A percentile compares a stretch with the other conserved stretches of the same genome.
Conservation (phyloP, 2,888 invertebrate species). For the Steinernema scapterisci region DNA sequence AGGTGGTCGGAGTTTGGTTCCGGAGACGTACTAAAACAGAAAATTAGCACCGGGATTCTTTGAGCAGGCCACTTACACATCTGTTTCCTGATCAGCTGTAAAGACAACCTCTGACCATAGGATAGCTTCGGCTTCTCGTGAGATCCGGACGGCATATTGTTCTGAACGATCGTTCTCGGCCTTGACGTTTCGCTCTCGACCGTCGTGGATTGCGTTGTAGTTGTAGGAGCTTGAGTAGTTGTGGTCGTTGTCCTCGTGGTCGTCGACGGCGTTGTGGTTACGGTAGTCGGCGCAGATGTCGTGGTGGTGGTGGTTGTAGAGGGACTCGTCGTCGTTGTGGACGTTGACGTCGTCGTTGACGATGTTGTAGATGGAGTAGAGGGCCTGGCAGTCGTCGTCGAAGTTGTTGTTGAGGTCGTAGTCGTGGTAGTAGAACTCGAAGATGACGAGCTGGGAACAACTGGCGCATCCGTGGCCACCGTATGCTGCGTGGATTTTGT, state of each 20-base stretch:
- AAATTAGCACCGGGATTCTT: background rate
- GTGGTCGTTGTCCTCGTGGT: constrained; percentile 18
- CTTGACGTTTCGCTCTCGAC: background rate
- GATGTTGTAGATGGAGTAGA: constrained; percentile 32
- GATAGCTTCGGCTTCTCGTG: constrained; percentile 2
- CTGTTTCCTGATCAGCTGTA: constrained; percentile 15
- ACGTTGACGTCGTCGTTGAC: constrained; percentile 35
- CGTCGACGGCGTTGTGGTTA: constrained; percentile 34
- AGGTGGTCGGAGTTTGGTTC: background rate
- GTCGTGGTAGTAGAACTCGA: constrained; percentile 27
- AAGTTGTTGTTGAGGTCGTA: constrained; percentile 32
- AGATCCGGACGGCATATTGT: background rate
- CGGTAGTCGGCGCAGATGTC: constrained; percentile 23
- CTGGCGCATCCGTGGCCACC: too few species aligned
- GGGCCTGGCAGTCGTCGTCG: constrained; percentile 22
- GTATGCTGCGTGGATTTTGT: background rate
- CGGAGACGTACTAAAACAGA: background rate
- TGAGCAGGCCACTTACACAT: background rate
- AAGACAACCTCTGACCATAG: background rate
- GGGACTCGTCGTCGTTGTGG: constrained; percentile 29
- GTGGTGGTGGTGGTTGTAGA: constrained; percentile 38
- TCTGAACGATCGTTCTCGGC: background rate
- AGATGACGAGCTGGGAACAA: background rate
- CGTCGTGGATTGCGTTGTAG: background rate
- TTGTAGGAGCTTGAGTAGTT: background rate